Evolutionary conservation across 2,797 vertebrate genomes (phyloP).

Genomic region (Chromis chromis): DNA sequence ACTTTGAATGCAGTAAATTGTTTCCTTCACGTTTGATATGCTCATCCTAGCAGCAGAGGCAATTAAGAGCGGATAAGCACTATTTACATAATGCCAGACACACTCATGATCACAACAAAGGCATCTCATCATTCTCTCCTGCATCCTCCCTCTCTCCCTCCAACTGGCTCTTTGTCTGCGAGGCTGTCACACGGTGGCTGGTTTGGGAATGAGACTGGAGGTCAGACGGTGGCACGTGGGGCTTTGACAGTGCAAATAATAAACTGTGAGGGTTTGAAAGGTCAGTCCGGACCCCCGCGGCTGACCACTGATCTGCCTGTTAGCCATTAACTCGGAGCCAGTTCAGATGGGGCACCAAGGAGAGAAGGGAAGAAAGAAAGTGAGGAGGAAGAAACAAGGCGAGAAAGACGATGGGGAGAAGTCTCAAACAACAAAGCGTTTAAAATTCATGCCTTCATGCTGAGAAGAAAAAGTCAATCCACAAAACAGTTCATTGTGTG

Average conservation of each 20-base stretch:
- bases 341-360: conserved; percentile 33
- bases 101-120: conserved; percentile 72
- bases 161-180: conserved; percentile 45
- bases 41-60: conserved; percentile 69
- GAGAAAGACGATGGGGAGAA: background rate
- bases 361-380: background rate
- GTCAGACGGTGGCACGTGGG: conserved; percentile 61
- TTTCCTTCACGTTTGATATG: conserved; percentile 68
- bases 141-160: conserved; percentile 22
- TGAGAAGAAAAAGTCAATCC: background rate
- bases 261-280: conserved; percentile 63
- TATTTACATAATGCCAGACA: conserved; percentile 80
- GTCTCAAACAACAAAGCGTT: background rate
- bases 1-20: conserved; percentile 60
- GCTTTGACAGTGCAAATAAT: conserved; percentile 72
- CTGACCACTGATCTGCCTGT: conserved; percentile 70
- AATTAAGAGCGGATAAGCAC: conserved; percentile 79
- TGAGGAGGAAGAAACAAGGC: background rate
- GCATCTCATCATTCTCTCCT: conserved; percentile 37
- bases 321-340: conserved; percentile 63
- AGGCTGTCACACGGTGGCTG: conserved; percentile 45
- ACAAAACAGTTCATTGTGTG: conserved; percentile 9
- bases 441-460: background rate
- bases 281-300: conserved; percentile 71
- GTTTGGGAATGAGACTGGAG: conserved; percentile 46